A percentile compares a stretch with the other conserved stretches of the same genome.
These are phyloP conservation scores for Oenanthe melanoleuca DNA, from an alignment of 2,113 vertebrate species.

Conservation along the genomic window DNA sequence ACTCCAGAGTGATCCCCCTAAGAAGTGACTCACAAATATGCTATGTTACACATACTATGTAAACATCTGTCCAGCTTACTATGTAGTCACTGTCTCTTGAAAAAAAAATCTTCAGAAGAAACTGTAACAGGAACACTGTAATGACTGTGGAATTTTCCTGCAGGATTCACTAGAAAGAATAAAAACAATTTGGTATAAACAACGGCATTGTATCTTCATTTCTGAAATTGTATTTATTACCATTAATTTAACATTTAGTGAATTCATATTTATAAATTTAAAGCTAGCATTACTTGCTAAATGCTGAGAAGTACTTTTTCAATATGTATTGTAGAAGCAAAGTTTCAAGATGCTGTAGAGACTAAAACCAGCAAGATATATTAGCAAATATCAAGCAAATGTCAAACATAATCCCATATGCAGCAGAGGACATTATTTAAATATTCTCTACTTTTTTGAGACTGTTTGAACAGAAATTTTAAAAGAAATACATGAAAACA, in stretches of 20 bases:
- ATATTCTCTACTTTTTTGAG: not conserved
- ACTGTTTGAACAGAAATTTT: not conserved
- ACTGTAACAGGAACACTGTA: not conserved
- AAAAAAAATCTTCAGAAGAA: not conserved
- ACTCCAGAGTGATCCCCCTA: not conserved
- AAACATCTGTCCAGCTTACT: not conserved
- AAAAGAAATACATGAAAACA: not conserved
- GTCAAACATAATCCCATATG: not conserved
- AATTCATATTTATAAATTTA: not conserved
- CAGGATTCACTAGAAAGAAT: not conserved
- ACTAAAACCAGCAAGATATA: not conserved
- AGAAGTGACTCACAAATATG: not conserved
- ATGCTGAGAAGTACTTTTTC: not conserved
- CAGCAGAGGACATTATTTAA: not conserved
- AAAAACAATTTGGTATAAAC: not conserved
- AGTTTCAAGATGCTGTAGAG: not conserved
- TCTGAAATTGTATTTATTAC: not conserved
- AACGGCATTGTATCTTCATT: not conserved
- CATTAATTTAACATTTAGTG: not conserved
- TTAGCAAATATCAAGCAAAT: constrained; percentile 21
- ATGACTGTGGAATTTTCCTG: not conserved
- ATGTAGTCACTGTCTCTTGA: not conserved
- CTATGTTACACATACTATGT: not conserved
- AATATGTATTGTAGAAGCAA: not conserved
- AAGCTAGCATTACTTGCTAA: not conserved